Conservation (phyloP, 2,113 vertebrate genomes). For the Strix uralensis region DNA sequence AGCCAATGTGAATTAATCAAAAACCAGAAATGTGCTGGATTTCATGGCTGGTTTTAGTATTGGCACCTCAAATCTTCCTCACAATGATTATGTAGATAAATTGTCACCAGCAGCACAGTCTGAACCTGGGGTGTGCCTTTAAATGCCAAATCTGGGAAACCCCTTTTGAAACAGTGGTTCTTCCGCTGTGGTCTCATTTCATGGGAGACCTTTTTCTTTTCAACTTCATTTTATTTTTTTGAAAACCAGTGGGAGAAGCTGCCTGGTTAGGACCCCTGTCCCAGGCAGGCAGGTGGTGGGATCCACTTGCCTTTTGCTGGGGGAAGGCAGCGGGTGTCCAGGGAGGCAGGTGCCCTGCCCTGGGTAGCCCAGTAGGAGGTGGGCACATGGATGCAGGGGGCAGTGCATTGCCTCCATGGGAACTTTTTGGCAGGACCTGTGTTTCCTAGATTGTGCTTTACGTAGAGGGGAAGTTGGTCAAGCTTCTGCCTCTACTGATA, state of each 20-base stretch:
- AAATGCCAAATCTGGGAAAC: background rate
- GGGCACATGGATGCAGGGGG: background rate
- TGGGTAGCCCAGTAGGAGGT: background rate
- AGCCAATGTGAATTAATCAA: background rate
- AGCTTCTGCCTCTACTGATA: background rate
- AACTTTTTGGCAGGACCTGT: background rate
- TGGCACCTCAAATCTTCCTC: background rate
- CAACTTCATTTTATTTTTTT: background rate
- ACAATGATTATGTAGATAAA: background rate
- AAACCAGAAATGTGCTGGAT: background rate
- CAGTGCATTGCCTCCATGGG: rapidly evolving
- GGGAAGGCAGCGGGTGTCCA: background rate
- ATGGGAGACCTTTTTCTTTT: background rate
- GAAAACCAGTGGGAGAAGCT: background rate
- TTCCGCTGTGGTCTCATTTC: background rate
- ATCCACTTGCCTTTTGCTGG: background rate
- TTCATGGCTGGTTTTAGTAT: background rate
- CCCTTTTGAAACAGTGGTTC: background rate
- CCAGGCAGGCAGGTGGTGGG: background rate
- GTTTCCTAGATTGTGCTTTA: background rate
- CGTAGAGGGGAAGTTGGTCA: background rate
- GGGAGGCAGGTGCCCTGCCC: background rate
- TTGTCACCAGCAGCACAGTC: background rate
- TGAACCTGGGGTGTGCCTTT: background rate
- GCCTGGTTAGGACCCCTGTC: background rate